Evolutionary conservation across 2,888 invertebrate species (phyloP).

Genomic region (Sycophila texana): DNA sequence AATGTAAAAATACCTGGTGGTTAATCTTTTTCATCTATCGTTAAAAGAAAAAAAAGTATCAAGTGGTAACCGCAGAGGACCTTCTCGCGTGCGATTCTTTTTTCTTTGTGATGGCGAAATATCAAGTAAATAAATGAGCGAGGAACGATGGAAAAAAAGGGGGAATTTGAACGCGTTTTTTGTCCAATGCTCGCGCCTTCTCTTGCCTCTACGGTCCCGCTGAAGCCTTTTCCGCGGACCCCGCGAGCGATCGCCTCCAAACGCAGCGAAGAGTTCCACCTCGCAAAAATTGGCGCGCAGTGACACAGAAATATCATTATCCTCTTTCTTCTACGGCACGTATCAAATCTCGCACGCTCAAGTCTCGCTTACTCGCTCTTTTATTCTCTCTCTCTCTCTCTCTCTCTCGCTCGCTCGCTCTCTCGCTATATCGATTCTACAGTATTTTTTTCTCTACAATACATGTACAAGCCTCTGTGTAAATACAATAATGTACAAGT

Average conservation of each 20-base stretch:
- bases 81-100: too few relatives aligned
- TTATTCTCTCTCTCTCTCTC: slow-evolving; percentile 27
- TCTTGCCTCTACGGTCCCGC: too few relatives aligned
- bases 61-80: too few relatives aligned
- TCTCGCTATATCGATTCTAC: slow-evolving; percentile 52
- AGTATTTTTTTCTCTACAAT: slow-evolving; percentile 61
- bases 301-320: slow-evolving; percentile 22
- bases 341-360: slow-evolving; percentile 10
- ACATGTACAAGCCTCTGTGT: slow-evolving; percentile 67
- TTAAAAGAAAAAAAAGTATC: too few relatives aligned
- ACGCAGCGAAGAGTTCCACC: slow-evolving; percentile 39
- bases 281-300: slow-evolving; percentile 35
- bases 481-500: slow-evolving; percentile 73
- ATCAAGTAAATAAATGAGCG: too few relatives aligned
- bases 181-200: too few relatives aligned
- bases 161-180: too few relatives aligned
- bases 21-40: too few relatives aligned
- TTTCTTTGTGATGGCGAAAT: too few relatives aligned
- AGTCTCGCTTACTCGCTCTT: slow-evolving; percentile 47
- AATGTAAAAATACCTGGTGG: too few relatives aligned
- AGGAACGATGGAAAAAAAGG: too few relatives aligned
- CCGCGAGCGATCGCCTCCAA: background rate
- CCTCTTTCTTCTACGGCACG: slow-evolving; percentile 2
- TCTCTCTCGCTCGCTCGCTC: slow-evolving; percentile 6
- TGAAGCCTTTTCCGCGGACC: background rate